phyloP scores from a whole-genome alignment of 2,113 vertebrate genomes.

The Dermatemys mawii region DNA sequence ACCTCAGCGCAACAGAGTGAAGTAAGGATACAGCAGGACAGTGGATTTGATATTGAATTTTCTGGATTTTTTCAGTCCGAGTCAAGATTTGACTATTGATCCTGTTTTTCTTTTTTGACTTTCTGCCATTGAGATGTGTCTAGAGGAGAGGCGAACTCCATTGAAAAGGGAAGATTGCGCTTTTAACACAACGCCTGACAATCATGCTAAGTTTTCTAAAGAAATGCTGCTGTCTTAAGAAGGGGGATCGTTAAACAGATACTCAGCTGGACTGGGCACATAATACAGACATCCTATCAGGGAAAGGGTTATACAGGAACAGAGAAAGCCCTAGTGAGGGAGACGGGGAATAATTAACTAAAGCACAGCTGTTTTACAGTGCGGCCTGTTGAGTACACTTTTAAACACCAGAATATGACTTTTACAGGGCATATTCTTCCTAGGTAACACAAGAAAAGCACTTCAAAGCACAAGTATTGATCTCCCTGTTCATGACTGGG shows the following conservation, averaged over 20 bases:
- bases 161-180: not conserved
- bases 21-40: not conserved
- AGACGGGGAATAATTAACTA: not conserved
- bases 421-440: constrained; percentile 33
- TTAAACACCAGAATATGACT: not conserved
- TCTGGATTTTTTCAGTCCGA: constrained; percentile 35
- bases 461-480: constrained; percentile 1
- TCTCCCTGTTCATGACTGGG: not conserved
- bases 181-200: not conserved
- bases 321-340: not conserved
- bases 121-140: not conserved
- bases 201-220: not conserved
- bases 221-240: accelerated
- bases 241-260: not conserved
- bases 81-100: not conserved
- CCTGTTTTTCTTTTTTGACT: constrained; percentile 55
- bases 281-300: not conserved
- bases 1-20: not conserved
- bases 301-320: not conserved
- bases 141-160: accelerated
- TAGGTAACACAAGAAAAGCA: constrained; percentile 20
- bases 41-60: constrained; percentile 21
- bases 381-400: not conserved
- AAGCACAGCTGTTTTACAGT: accelerated
- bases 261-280: not conserved